Base-by-base conservation (phyloP, 2,888 invertebrate species). In the Scelioninae gen. 1 region DNA sequence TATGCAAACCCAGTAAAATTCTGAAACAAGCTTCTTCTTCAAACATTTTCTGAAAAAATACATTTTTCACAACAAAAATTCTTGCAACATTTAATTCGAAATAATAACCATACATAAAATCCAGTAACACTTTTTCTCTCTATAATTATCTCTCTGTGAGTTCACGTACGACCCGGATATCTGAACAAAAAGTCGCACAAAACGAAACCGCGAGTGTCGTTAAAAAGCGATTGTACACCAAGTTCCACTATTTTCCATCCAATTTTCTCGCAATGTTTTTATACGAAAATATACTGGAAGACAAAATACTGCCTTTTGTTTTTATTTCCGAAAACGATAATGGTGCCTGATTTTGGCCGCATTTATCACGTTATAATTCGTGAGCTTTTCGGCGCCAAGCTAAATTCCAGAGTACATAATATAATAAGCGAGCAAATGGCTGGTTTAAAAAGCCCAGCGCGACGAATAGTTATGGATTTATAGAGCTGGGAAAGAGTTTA, bases 381-480 rank as follows among this genome's bases (percentile, higher is more conserved):
- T n/a, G n/a, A 38, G 40, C 51, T 71, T 60, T 49, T 29, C 58
- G 58, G 9, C 49, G 29, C 38, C 49, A 10, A 23, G 38, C n/a
- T 58, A 71, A 58, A 7, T 43, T 53, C 13, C 32, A 29, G 43
- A 40, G 38, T 8, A 5, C 38, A 51, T 16, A 62, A 62, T 62
- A 77, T 76, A 76, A 76, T 76, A 68, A 76, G 53, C 47, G 69
- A 77, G 68, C 43, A 69, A 56, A 47, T 62, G 63, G 49, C 16
- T 11, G 53, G 47, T 43, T 78, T 63, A 63, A 49, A 69, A 56
- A 56, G 53, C 34, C 55, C 13, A 55, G 60, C 16, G 60, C 60
- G 45, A 68, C 68, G 60, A 60, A 76, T 62, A 51, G 58, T 53
- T 40, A 23, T 34, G 53, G 51, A 62, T 53, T 76, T 65, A 56